Base-by-base conservation (phyloP, 2,888 invertebrate genomes). In the Hyppa rectilinea region DNA sequence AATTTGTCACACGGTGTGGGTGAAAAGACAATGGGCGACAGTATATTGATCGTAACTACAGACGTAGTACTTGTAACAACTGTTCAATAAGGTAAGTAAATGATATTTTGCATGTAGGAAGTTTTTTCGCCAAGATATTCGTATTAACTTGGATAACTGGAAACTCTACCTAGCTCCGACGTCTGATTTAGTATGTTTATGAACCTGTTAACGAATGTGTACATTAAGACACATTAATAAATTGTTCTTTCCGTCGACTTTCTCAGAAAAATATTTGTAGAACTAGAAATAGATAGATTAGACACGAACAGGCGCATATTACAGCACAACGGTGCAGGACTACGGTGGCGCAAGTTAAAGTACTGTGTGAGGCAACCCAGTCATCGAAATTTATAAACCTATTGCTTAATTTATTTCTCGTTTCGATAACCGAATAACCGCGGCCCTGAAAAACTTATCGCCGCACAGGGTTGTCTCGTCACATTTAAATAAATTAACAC, bases 361-460 rank as follows among this genome's bases (percentile, higher is more conserved):
- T 73, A 77, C 75, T 75, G 71, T 77, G 71, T 84, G 78, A 64
- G 50, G 82, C 64, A 85, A 85, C 74, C 58, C n/a, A n/a, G n/a
- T n/a, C 60, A 77, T 80, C 53, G 76, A 78, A 82, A 80, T 65
- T 71, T 62, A 56, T 66, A 62, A 73, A 65, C 61, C 56, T 52
- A 72, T 78, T 71, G 68, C 72, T 69, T 78, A 20, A 71, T 56
- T 68, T 59, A 80, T 72, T 82, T 75, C 63, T 75, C 55, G 74
- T 80, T 83, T 80, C 74, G 65, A 85, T 78, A 76, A 63, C 9
- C 60, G 59, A 83, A 76, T 65, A 69, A 73, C 80, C 20, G 86
- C 85, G 92, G 89, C 94, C 93, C 89, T 94, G 94, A 92, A 89
- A 86, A 84, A 90, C 89, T 88, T 90, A 91, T 91, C 90, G 90